A percentile compares a stretch with the other conserved stretches of the same genome.
These are phyloP conservation scores for Epinotia demarniana DNA, from an alignment of 2,888 invertebrate genomes.

Conservation along the genomic window DNA sequence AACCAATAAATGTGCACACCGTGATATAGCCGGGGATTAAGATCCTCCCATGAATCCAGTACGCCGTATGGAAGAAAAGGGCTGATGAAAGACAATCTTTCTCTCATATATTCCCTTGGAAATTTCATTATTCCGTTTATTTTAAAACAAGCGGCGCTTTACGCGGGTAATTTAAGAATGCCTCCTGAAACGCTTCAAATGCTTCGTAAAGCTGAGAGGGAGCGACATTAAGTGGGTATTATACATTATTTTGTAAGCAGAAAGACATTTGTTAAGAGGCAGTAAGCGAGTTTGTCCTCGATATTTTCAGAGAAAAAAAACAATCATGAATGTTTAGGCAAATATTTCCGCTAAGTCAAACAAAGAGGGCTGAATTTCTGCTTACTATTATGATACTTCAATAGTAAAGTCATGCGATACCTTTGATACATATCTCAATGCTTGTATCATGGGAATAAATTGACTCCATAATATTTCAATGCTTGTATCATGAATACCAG, in stretches of 20 bases:
- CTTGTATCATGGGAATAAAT: too few species aligned
- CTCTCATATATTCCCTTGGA: conserved; percentile 60
- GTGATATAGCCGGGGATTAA: conserved; percentile 74
- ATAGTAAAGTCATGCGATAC: too few species aligned
- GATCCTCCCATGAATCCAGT: conserved; percentile 72
- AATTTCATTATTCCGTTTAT: conserved; percentile 59
- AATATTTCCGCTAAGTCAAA: not conserved
- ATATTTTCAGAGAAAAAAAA: conserved; percentile 44
- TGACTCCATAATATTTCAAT: too few species aligned
- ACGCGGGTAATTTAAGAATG: conserved; percentile 65
- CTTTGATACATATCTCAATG: too few species aligned
- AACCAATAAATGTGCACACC: conserved; percentile 81
- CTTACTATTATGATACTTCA: too few species aligned
- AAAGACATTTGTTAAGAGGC: conserved; percentile 63
- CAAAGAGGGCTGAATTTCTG: too few species aligned
- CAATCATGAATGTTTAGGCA: not conserved
- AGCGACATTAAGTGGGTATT: conserved; percentile 67
- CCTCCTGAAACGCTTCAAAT: conserved; percentile 62
- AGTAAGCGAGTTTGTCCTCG: conserved; percentile 45
- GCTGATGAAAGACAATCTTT: conserved; percentile 58
- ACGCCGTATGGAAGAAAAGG: conserved; percentile 73
- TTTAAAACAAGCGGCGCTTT: conserved; percentile 55
- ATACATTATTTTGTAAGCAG: conserved; percentile 65
- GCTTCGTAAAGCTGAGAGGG: conserved; percentile 59
- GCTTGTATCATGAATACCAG: too few species aligned